These are phyloP conservation scores for Sinocyclocheilus grahami DNA, from an alignment of 2,113 vertebrate species.

Conservation along the genomic window DNA sequence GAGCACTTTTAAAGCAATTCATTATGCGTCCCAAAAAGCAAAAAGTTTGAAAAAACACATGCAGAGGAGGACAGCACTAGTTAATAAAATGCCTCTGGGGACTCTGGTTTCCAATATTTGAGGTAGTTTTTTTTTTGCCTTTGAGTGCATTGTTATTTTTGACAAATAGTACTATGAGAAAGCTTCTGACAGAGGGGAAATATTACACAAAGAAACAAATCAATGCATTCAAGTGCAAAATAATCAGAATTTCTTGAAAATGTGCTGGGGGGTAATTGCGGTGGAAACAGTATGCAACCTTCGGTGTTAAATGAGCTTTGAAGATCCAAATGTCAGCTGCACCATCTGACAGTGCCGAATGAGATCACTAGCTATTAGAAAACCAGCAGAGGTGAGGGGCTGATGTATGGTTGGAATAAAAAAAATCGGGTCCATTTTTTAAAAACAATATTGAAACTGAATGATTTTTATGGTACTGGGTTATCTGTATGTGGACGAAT, in stretches of 20 bases:
- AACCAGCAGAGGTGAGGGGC: neutral
- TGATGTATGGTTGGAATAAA: neutral
- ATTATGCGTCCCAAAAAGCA: neutral
- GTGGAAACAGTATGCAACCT: constrained; percentile 35
- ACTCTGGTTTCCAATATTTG: neutral
- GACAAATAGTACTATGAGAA: constrained; percentile 19
- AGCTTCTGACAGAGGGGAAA: neutral
- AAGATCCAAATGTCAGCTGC: constrained; percentile 43
- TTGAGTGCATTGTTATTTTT: constrained; percentile 33
- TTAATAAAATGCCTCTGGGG: neutral
- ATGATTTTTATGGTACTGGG: neutral
- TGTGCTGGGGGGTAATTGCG: constrained; percentile 14
- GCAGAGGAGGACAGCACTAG: neutral
- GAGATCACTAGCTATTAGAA: constrained; percentile 41
- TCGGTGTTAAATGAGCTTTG: constrained; percentile 55
- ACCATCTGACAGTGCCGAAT: constrained; percentile 29
- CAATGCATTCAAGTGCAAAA: constrained; percentile 44
- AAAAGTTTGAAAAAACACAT: neutral
- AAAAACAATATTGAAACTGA: neutral
- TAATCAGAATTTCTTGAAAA: constrained; percentile 40
- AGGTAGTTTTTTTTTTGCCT: neutral
- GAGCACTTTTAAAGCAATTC: neutral
- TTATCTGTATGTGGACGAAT: neutral
- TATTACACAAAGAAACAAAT: constrained; percentile 35
- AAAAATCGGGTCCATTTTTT: neutral